Conservation (phyloP, 2,113 vertebrate genomes). For the Callipepla squamata region DNA sequence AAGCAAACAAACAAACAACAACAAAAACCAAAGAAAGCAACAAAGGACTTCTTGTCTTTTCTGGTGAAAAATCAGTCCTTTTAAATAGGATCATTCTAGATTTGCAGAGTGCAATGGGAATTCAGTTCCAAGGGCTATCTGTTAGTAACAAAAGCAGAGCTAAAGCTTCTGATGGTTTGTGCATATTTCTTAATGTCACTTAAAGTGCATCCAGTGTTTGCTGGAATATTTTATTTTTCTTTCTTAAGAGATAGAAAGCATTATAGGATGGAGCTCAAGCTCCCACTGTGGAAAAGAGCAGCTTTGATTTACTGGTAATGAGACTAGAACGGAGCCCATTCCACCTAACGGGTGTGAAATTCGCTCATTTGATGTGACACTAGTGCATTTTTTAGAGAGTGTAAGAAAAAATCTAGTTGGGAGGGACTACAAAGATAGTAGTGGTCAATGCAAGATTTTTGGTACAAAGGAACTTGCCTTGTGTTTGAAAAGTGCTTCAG, state of each 20-base stretch:
- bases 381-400: not conserved
- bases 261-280: not conserved
- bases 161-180: not conserved
- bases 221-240: constrained; percentile 1
- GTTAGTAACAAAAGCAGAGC: not conserved
- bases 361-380: not conserved
- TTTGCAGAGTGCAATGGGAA: not conserved
- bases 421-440: not conserved
- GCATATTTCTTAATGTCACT: not conserved
- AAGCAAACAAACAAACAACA: too few relatives aligned
- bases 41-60: not conserved
- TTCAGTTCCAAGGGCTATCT: not conserved
- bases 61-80: not conserved
- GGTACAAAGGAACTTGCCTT: not conserved
- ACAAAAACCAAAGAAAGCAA: too few relatives aligned
- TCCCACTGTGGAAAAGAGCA: constrained; percentile 34
- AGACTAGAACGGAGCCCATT: constrained; percentile 21
- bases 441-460: not conserved
- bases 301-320: constrained; percentile 39
- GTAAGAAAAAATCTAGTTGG: not conserved
- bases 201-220: not conserved
- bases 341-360: constrained; percentile 37
- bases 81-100: not conserved
- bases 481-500: not conserved
- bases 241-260: not conserved